phyloP scores from a whole-genome alignment of 2,797 vertebrate genomes.

The Lagodon rhomboides region DNA sequence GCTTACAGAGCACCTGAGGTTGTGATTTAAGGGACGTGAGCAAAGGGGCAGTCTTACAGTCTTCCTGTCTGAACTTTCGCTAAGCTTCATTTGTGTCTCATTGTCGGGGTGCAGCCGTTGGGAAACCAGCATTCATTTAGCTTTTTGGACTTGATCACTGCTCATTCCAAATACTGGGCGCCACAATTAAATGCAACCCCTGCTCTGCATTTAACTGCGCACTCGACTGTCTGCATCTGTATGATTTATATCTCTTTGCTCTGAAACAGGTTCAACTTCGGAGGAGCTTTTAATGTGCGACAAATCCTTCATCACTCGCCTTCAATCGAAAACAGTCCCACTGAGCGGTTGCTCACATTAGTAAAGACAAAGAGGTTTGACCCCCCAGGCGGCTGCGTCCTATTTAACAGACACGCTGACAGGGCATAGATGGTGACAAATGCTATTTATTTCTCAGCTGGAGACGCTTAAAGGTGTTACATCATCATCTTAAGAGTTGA shows the following conservation, averaged over 20 bases:
- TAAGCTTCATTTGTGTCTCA: too few species aligned
- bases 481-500: slow-evolving; percentile 49
- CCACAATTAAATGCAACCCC: not conserved
- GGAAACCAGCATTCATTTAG: not conserved
- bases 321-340: slow-evolving; percentile 54
- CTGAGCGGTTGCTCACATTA: slow-evolving; percentile 52
- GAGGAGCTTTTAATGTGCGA: slow-evolving; percentile 26
- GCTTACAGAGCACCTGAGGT: too few species aligned
- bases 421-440: slow-evolving; percentile 61
- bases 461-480: slow-evolving; percentile 52
- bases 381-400: slow-evolving; percentile 44
- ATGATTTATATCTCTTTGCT: slow-evolving; percentile 13
- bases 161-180: not conserved
- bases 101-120: not conserved
- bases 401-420: slow-evolving; percentile 64
- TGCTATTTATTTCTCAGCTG: slow-evolving; percentile 67
- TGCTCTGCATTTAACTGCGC: not conserved
- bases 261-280: slow-evolving; percentile 13
- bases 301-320: slow-evolving; percentile 49
- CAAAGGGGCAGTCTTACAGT: too few species aligned
- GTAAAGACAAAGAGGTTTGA: slow-evolving; percentile 51
- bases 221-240: not conserved
- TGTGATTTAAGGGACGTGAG: too few species aligned
- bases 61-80: too few species aligned
- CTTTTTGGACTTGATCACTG: not conserved